Evolutionary conservation across 2,888 invertebrate species (phyloP), one percentile per base, ranked within the genome.

Genomic region (Watsonalla cultraria): DNA sequence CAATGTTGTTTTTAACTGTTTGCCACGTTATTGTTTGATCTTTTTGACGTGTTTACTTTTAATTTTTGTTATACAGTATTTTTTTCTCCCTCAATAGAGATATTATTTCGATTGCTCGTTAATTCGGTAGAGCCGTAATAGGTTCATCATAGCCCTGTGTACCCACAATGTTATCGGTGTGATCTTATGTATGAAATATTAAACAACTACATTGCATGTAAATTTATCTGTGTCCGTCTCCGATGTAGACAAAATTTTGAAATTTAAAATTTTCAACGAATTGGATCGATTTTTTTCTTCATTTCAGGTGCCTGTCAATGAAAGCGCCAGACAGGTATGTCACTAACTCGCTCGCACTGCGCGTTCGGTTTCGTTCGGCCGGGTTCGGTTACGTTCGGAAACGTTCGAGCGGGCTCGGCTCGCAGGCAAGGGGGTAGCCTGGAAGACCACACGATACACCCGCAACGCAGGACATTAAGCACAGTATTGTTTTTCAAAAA

Each of bases 251-350:
- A 75, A 82, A 80, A 82, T 74, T 80, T 76, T 65, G 68, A 83
- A 79, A 78, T 82, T 90, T 89, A 85, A 91, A 91, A 82, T 91
- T 91, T 92, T 92, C 91, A 92, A 92, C 91, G 91, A 91, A 91
- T 91, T 91, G 91, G 92, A 91, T 91, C 86, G 91, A 89, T 91
- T 92, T 92, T 90, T 93, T 93, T 92, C 93, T 93, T 93, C 89
- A 89, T 93, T 93, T 91, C 93, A 93, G 93, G 93, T 93, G 93
- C 92, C 93, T 93, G 93, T 93, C 93, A 92, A 93, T 93, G 92
- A 93, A 93, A 92, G 93, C 93, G 92, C 93, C 93, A 90, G 93
- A 93, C 92, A 93, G 93, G 93, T 93, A 93, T 93, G 90, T 90
- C 85, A 80, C 87, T 87, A 86, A 78, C 78, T 85, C 82, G 80